Base-by-base conservation (phyloP, 1,140 invertebrate genomes). In the Stenopsyche tienmushanensis region DNA sequence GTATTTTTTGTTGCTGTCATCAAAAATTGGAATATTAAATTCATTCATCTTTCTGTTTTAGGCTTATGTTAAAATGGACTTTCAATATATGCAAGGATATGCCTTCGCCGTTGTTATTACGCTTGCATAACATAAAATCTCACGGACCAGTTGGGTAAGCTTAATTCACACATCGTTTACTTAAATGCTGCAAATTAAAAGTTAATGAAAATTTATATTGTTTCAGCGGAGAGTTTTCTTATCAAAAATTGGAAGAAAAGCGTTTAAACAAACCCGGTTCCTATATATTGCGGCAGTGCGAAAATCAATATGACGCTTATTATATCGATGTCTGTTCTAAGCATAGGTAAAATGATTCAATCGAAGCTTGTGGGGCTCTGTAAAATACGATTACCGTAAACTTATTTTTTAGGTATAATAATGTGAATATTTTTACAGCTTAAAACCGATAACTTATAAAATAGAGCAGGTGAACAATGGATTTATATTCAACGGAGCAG, bases 121-220 rank as follows among this genome's bases (percentile, higher is more conserved):
- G 83, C 71, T 74, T 96, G n/a, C 83, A 87, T 70, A 78, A 80
- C 49, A 79, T 90, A 60, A 91, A 89, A 77, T 94, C 91, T 73
- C 93, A 96, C 80, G 93, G 93, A 24, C 93, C 94, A 58, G 87
- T 96, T 64, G 91, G 88, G 88, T 90, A 81, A 80, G 79, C 13
- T 34, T 34, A 34, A 34, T 34, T 7, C 29, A 7, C 29, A 34
- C 13, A 7, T 34, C 29, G 13, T 34, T 34, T 7, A 34, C 29
- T 34, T 34, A 34, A 34, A 34, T 34, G 13, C 29, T n/a, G n/a
- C n/a, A n/a, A n/a, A n/a, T n/a, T n/a, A n/a, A n/a, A n/a, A n/a
- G n/a, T n/a, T n/a, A n/a, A 34, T 34, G 5, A 5, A 59, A 5
- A 50, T 64, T 64, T 49, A 41, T 65, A 53, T 72, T 80, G n/a